Conservation (phyloP, 2,113 vertebrate genomes). For the Epinephelus lanceolatus region DNA sequence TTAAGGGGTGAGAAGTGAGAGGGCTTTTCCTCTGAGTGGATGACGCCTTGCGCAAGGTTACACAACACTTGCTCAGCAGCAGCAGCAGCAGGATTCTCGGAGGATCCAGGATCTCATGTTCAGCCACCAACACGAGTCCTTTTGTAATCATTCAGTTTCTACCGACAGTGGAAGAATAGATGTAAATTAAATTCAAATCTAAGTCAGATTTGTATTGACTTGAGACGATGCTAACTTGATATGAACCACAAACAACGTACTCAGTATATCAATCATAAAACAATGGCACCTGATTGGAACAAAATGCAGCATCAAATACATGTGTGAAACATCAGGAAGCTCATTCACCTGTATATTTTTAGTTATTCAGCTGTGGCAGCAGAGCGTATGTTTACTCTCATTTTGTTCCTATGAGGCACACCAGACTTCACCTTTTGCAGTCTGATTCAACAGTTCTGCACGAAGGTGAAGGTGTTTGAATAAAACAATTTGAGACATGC, state of each 20-base stretch:
- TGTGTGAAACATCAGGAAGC: no score
- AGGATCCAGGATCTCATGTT: neutral
- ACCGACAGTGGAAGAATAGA: neutral
- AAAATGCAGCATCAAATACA: neutral
- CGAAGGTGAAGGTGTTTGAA: no score
- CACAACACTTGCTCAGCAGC: neutral
- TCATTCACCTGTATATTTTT: no score
- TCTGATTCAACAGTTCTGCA: no score
- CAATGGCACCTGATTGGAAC: no score
- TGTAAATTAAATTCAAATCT: neutral
- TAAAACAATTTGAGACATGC: neutral
- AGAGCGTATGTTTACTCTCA: no score
- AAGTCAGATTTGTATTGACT: neutral
- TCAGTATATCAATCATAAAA: no score
- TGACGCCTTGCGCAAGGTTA: neutral
- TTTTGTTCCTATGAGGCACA: no score
- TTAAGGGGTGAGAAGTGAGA: constrained; percentile 51
- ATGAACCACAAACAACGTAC: no score
- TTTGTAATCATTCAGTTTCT: neutral
- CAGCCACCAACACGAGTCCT: no score
- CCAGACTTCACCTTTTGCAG: no score
- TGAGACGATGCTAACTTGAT: neutral
- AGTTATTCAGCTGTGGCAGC: no score
- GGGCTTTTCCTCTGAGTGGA: constrained; percentile 22
- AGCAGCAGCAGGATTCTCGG: neutral